Percentiles rank a stretch among this genome's conserved stretches.
Conservation (phyloP, 2,113 vertebrate species). For the Spilogale gracilis region DNA sequence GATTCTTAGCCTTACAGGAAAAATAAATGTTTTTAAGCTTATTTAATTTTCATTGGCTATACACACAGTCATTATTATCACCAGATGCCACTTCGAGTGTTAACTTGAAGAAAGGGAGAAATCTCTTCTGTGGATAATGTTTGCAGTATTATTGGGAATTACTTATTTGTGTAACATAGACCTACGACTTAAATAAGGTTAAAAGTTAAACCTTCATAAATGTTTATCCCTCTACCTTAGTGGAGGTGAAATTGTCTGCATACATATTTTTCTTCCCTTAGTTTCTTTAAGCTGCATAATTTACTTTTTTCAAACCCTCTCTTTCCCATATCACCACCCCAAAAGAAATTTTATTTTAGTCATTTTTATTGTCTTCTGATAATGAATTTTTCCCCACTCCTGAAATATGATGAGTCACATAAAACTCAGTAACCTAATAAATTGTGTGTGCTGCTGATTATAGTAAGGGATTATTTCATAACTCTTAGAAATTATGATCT, state of each 20-base stretch:
- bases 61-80: conserved; percentile 31
- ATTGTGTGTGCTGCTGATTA: not conserved
- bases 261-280: conserved; percentile 22
- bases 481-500: conserved; percentile 52
- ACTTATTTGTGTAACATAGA: conserved; percentile 14
- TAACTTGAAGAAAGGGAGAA: conserved; percentile 55
- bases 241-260: conserved; percentile 46
- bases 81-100: conserved; percentile 5
- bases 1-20: conserved; percentile 13
- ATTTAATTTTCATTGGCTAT: conserved; percentile 37
- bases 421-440: conserved; percentile 30
- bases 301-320: not conserved
- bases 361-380: conserved; percentile 53
- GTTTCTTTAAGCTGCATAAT: not conserved
- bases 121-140: not conserved
- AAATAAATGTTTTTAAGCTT: conserved; percentile 27
- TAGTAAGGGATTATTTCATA: conserved; percentile 57
- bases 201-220: conserved; percentile 21
- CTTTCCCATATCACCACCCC: not conserved
- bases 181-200: conserved; percentile 52
- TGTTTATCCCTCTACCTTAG: not conserved
- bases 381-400: not conserved
- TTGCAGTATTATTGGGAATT: conserved; percentile 55
- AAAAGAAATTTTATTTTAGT: conserved; percentile 53
- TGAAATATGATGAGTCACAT: conserved; percentile 54